phyloP scores from a whole-genome alignment of 2,888 invertebrate species.

The Limnephilus lunatus region DNA sequence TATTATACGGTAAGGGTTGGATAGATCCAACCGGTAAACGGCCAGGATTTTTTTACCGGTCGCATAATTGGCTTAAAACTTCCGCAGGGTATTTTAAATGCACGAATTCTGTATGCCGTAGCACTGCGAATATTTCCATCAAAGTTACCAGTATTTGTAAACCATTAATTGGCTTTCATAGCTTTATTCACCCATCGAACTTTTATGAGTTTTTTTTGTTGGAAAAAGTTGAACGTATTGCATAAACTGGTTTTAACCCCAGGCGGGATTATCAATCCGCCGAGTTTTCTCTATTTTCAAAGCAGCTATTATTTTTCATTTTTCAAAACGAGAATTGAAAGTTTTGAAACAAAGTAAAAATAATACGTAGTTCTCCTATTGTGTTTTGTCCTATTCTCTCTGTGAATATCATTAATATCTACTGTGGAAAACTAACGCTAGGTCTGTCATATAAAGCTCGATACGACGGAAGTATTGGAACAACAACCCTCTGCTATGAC shows the following conservation, averaged over 20 bases:
- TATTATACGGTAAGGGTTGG: neutral
- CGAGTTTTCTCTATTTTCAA: neutral
- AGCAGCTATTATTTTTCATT: neutral
- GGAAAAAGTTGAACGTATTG: neutral
- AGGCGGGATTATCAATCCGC: neutral
- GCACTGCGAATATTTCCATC: neutral
- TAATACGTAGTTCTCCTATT: neutral
- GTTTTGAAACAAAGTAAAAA: neutral
- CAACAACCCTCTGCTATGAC: too few relatives aligned
- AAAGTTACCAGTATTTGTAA: neutral
- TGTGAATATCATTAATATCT: neutral
- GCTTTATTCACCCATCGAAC: neutral
- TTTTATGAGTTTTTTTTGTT: neutral
- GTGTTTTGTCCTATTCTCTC: neutral
- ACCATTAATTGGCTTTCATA: constrained; percentile 2
- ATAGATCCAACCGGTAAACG: neutral
- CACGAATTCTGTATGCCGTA: neutral
- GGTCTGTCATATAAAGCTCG: too few relatives aligned
- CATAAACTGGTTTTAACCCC: neutral
- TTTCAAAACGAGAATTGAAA: neutral
- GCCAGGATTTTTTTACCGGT: neutral
- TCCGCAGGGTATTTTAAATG: neutral
- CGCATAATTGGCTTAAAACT: neutral
- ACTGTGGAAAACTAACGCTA: neutral
- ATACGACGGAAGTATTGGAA: too few relatives aligned